Evolutionary conservation across 2,797 vertebrate species (phyloP), one percentile per base, ranked within the genome.

Genomic region (Melanogrammus aeglefinus): DNA sequence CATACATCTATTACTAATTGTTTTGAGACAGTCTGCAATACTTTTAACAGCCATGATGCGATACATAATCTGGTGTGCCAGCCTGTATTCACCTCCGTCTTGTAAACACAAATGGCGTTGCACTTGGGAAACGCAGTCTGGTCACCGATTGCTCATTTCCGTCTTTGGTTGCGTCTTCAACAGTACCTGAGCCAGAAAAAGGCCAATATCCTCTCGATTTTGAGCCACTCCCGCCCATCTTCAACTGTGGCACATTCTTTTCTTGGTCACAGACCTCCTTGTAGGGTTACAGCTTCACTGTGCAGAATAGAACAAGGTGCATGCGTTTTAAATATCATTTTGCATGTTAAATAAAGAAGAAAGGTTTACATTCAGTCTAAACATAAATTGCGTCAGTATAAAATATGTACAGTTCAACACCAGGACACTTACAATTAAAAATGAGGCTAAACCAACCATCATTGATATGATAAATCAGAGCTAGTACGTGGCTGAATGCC

Each of bases 201-300:
- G 97, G 96, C 97, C 97, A 98, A 87, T 96, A 95, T 87, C 96
- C 95, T 93, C 95, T 96, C 86, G 94, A 93, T 94, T 97, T 97
- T 91, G 96, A 98, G 91, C 96, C 94, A 85, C 95, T 98, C 87
- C 95, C 94, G 83, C 97, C 97, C 97, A 98, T 98, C 89, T 93
- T 96, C 92, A 96, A 89, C 94, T 91, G 86, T 91, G 90, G 89
- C 91, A 91, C 96, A 95, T 96, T 91, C 92, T 95, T 91, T 94
- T 90, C 89, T 83, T 83, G 88, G 87, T 88, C 87, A 77, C 84
- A 84, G 85, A 79, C 82, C 89, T 79, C 85, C 84, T 83, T 85
- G 83, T 57, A 36, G 84, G 82, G 84, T 76, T 35, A 72, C 31
- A 66, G 63, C 63, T 27, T 27, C 63, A 66, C n/a, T 27, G 8